Percentiles rank a stretch among this genome's conserved stretches.
phyloP scores from a whole-genome alignment of 2,888 invertebrate species.

The Drosophila subquinaria region DNA sequence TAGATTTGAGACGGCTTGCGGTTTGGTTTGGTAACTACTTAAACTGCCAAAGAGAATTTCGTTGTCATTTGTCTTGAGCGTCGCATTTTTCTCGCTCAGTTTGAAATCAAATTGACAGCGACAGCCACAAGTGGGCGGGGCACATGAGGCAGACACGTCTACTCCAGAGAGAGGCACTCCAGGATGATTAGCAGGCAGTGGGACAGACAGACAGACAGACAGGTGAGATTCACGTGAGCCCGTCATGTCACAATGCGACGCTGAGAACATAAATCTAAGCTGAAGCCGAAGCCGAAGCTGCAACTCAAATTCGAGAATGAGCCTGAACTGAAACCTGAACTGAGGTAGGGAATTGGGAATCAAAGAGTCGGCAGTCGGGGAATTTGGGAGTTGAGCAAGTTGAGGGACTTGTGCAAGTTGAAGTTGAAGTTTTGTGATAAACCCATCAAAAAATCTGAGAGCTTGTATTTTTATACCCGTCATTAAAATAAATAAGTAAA shows the following conservation, averaged over 20 bases:
- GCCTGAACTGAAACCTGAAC: neutral
- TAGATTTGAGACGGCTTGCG: neutral
- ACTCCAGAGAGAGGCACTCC: constrained; percentile 44
- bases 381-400: too few relatives aligned
- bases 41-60: constrained; percentile 62
- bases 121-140: constrained; percentile 65
- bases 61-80: constrained; percentile 61
- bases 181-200: constrained; percentile 57
- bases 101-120: constrained; percentile 73
- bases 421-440: constrained; percentile 14
- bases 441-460: constrained; percentile 52
- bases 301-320: constrained; percentile 5
- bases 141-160: constrained; percentile 49
- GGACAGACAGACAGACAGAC: constrained; percentile 7
- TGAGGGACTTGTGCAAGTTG: neutral
- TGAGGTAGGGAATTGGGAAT: neutral
- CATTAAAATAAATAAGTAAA: too few relatives aligned
- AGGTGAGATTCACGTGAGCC: constrained; percentile 52
- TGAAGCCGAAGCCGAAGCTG: neutral
- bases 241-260: constrained; percentile 50
- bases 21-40: constrained; percentile 56
- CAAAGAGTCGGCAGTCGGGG: neutral
- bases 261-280: constrained; percentile 63
- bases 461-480: neutral
- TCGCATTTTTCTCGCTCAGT: constrained; percentile 39